These are phyloP conservation scores for Synergus itoensis DNA, from an alignment of 2,888 invertebrate species.

Conservation along the genomic window DNA sequence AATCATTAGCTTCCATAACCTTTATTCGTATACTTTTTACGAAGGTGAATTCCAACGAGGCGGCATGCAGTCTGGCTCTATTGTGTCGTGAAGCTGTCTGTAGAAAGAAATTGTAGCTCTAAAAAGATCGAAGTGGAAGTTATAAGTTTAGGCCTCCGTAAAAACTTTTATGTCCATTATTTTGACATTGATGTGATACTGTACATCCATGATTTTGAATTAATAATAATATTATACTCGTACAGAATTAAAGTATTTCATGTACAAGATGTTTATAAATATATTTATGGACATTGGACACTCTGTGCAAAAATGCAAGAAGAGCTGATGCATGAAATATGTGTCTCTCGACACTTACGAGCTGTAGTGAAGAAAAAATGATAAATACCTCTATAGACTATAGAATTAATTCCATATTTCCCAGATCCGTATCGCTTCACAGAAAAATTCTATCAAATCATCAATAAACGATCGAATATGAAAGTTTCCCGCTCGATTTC, in stretches of 20 bases:
- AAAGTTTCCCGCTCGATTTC: conserved; percentile 54
- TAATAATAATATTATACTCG: background rate
- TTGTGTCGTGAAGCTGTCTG: conserved; percentile 6
- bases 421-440: background rate
- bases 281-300: too few relatives aligned
- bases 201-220: background rate
- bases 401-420: background rate
- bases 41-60: conserved; percentile 36
- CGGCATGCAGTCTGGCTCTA: conserved; percentile 41
- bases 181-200: background rate
- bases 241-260: background rate
- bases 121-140: conserved; percentile 2
- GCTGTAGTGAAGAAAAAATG: background rate
- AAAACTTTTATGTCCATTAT: background rate
- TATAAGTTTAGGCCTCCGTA: background rate
- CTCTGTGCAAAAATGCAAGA: background rate
- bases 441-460: background rate
- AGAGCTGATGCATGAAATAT: background rate
- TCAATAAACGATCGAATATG: conserved; percentile 12
- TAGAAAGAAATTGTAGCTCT: conserved; percentile 31
- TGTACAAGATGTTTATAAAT: too few relatives aligned
- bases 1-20: conserved; percentile 31
- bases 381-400: background rate
- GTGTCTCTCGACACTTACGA: background rate
- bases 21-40: conserved; percentile 23